Base-by-base conservation (phyloP, 2,113 vertebrate species). In the Tachysurus vachellii region DNA sequence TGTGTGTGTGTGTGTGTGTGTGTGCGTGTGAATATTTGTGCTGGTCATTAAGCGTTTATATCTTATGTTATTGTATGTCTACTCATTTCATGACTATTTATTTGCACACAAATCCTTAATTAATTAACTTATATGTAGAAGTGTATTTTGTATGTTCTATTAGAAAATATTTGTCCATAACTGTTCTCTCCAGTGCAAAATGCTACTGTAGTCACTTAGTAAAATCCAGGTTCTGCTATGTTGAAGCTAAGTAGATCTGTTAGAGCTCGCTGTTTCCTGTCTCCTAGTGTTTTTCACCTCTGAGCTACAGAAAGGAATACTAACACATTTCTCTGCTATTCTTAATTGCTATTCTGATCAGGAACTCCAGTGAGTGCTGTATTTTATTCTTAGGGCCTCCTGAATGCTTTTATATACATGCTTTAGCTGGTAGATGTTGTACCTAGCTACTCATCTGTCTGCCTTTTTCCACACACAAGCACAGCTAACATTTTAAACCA, bases 331-430 rank as follows among this genome's bases (percentile, higher is more conserved):
- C 53, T 71, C 77, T 59, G 26, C 53, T 73, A 73, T 76, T 87
- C 44, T 11, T 54, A 56, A 87, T 83, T 53, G n/a, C 42, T 83
- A 87, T 87, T 87, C 68, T 53, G 59, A 73, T 54, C 80, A 82
- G 86, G 56, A 70, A 62, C 31, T 42, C 23, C 42, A 87, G 47
- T 13, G 19, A 56, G 44, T 59, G 57, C 68, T 76, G 21, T 5
- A 42, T 64, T 87, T 82, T 83, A 87, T 83, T 64, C 86, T 50
- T 76, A 82, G 42, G 68, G 62, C 56, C 17, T 50, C 8, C 42
- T 62, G 57, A 87, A 87, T 31, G 54, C 54, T 61, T 81, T 56
- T 82, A 54, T 50, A 28, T 42, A 61, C 36, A 82, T 73, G 66
- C 80, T 73, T 87, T n/a, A 21, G 53, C 14, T 54, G n/a, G 19